Evolutionary conservation across 2,888 invertebrate genomes (phyloP).

Genomic region (Protophormia terraenovae): DNA sequence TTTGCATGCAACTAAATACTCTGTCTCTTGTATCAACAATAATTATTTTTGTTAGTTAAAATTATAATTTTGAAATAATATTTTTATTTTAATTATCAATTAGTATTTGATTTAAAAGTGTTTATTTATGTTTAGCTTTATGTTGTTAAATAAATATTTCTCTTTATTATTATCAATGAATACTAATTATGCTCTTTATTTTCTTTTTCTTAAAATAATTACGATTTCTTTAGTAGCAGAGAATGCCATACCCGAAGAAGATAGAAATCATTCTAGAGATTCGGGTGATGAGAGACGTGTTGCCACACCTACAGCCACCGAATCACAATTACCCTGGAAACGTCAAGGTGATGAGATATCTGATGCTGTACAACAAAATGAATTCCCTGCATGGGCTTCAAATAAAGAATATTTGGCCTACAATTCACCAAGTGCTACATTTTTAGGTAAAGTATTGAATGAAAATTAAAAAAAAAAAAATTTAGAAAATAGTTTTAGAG

Average conservation of each 20-base stretch:
- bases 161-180: not conserved
- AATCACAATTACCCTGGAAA: conserved; percentile 96
- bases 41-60: conserved; percentile 21
- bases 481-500: too few relatives aligned
- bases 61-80: not conserved
- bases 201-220: not conserved
- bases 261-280: conserved; percentile 77
- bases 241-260: conserved; percentile 79
- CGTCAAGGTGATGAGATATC: conserved; percentile 88
- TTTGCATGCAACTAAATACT: conserved; percentile 18
- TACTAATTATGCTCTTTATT: not conserved
- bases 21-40: not conserved
- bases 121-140: conserved; percentile 61
- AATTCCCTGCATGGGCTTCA: conserved; percentile 97
- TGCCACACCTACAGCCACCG: conserved; percentile 93
- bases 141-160: conserved; percentile 51
- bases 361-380: conserved; percentile 89
- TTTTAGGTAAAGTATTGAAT: conserved; percentile 86
- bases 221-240: conserved; percentile 77
- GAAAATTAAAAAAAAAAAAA: too few relatives aligned
- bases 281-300: conserved; percentile 87
- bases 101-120: conserved; percentile 34
- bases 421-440: conserved; percentile 94
- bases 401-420: conserved; percentile 96
- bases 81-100: conserved; percentile 1